Evolutionary conservation across 2,888 invertebrate genomes (phyloP).

Genomic region (Nemurella pictetii): DNA sequence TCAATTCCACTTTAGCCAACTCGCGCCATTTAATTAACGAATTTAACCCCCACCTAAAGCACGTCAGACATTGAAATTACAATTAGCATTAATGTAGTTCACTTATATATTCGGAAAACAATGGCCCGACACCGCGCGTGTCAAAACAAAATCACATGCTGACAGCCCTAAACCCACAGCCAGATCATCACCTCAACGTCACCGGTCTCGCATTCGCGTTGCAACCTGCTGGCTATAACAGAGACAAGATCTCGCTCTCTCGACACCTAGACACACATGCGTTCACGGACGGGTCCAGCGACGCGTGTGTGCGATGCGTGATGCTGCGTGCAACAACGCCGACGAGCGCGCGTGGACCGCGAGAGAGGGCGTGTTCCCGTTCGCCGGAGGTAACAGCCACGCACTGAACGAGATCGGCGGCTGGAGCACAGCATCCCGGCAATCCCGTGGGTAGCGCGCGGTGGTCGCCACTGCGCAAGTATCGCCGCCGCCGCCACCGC

Average conservation of each 20-base stretch:
- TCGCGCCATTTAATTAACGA: not conserved
- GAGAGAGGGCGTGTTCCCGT: not conserved
- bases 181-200: not conserved
- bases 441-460: not conserved
- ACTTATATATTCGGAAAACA: not conserved
- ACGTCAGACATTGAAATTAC: not conserved
- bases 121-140: not conserved
- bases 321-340: not conserved
- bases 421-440: not conserved
- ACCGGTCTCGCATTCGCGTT: not conserved
- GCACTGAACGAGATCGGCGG: not conserved
- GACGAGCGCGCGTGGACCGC: not conserved
- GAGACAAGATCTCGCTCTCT: not conserved
- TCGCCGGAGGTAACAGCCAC: not conserved
- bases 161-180: too few relatives aligned
- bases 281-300: too few relatives aligned
- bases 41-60: not conserved
- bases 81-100: not conserved
- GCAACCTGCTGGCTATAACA: not conserved
- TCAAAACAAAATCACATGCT: not conserved
- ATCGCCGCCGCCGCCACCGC: slow-evolving; percentile 3
- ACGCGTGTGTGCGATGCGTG: not conserved
- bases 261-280: not conserved
- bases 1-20: not conserved
- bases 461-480: not conserved